These are phyloP conservation scores for Silvanus unidentatus DNA, from an alignment of 2,888 invertebrate species.

Conservation along the genomic window DNA sequence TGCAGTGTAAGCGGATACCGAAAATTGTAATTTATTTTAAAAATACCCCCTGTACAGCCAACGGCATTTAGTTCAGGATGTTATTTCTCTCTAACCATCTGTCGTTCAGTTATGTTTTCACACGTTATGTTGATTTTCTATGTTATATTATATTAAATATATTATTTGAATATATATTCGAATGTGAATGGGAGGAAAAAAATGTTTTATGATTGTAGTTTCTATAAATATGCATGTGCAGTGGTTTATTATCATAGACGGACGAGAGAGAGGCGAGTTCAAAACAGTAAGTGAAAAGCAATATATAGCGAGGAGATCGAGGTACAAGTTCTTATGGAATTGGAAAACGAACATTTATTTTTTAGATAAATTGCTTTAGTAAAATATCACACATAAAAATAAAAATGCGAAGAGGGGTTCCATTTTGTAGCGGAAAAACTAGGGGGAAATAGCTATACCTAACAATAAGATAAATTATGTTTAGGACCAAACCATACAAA, in stretches of 20 bases:
- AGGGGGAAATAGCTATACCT: slow-evolving; percentile 19
- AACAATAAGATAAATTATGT: slow-evolving; percentile 28
- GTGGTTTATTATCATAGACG: no score
- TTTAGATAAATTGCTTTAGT: slow-evolving; percentile 15
- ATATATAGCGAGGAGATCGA: no score
- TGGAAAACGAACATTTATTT: slow-evolving; percentile 14
- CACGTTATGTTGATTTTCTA: slow-evolving; percentile 40
- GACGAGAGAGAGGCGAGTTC: no score
- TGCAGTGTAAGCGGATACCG: slow-evolving; percentile 4
- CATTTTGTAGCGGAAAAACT: slow-evolving; percentile 10
- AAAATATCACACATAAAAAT: slow-evolving; percentile 23
- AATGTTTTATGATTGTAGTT: background rate
- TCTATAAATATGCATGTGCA: slow-evolving; percentile 8
- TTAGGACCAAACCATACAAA: slow-evolving; percentile 27
- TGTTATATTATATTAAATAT: slow-evolving; percentile 24
- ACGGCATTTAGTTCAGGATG: slow-evolving; percentile 27
- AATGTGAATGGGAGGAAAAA: no score
- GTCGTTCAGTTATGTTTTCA: slow-evolving; percentile 37
- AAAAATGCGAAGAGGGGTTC: slow-evolving; percentile 14
- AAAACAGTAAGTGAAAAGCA: slow-evolving; percentile 18
- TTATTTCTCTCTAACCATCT: slow-evolving; percentile 33
- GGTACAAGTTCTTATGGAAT: no score
- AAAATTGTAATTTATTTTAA: slow-evolving; percentile 29
- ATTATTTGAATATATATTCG: slow-evolving; percentile 1
- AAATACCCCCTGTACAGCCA: slow-evolving; percentile 29